A percentile compares a stretch with the other conserved stretches of the same genome.
These are phyloP conservation scores for Drosophila macrospina DNA, from an alignment of 2,888 invertebrate genomes.

Conservation along the genomic window DNA sequence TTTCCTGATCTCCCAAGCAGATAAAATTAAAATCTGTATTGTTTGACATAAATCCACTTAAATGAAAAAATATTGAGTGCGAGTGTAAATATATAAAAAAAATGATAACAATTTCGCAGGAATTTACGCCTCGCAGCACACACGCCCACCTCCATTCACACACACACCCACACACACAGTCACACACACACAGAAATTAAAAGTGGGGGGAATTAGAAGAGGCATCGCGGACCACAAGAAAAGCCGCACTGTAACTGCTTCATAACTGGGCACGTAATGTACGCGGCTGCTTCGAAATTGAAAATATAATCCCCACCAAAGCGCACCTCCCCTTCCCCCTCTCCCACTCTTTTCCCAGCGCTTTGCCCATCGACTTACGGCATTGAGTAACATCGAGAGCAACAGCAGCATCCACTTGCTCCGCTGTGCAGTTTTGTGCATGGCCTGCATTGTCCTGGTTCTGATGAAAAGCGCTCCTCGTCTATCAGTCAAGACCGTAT, in stretches of 20 bases:
- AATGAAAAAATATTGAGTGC: conserved; percentile 23
- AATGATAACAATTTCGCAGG: conserved; percentile 42
- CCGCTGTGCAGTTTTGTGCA: conserved; percentile 67
- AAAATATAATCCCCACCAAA: conserved; percentile 59
- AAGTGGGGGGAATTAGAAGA: conserved; percentile 32
- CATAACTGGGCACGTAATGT: conserved; percentile 27
- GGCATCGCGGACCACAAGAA: conserved; percentile 18
- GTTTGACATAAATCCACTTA: conserved; percentile 45
- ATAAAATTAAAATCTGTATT: conserved; percentile 38
- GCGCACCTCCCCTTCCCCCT: too few species aligned
- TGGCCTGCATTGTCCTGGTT: conserved; percentile 57
- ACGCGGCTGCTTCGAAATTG: conserved; percentile 52
- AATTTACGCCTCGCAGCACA: conserved; percentile 53
- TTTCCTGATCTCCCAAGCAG: conserved; percentile 14
- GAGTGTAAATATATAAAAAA: conserved; percentile 13
- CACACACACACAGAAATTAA: conserved; percentile 13
- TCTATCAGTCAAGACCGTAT: conserved; percentile 24
- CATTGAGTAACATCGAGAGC: conserved; percentile 82
- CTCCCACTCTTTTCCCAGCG: background rate
- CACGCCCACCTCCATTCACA: conserved; percentile 33
- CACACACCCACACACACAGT: conserved; percentile 10
- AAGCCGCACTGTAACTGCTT: conserved; percentile 11
- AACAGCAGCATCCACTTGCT: conserved; percentile 74
- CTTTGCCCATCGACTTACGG: conserved; percentile 72
- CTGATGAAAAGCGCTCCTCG: conserved; percentile 11